Percentiles rank a stretch among this genome's conserved stretches.
Conservation (phyloP, 2,113 vertebrate genomes). For the Meriones unguiculatus region DNA sequence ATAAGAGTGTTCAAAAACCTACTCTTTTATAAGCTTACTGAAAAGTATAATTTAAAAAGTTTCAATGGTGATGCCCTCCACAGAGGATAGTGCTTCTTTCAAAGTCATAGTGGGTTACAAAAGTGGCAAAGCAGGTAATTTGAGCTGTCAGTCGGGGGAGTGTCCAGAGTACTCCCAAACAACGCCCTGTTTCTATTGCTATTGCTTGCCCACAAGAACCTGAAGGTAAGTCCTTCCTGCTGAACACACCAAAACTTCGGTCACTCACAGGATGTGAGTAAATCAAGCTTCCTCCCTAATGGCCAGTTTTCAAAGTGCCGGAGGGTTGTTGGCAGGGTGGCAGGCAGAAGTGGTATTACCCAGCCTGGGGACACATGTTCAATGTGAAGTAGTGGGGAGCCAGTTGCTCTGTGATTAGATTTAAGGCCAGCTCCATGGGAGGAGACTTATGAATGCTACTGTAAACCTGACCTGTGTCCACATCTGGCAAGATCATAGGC, state of each 20-base stretch:
- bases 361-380: background rate
- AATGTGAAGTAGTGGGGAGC: background rate
- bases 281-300: background rate
- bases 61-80: background rate
- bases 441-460: background rate
- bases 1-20: background rate
- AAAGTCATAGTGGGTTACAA: background rate
- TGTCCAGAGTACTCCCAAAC: background rate
- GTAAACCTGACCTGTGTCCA: background rate
- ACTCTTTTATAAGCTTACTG: background rate
- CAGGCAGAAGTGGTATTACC: background rate
- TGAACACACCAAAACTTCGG: background rate
- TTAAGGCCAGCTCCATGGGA: background rate
- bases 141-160: background rate
- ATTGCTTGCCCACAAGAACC: background rate
- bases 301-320: background rate
- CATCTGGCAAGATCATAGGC: background rate
- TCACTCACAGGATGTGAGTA: background rate
- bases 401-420: too few species aligned
- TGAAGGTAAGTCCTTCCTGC: background rate
- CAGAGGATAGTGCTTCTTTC: background rate
- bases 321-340: background rate
- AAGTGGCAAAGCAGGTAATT: background rate
- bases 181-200: background rate
- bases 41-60: background rate